Evolutionary conservation across 2,113 vertebrate genomes (phyloP).

Genomic region (Tichodroma muraria): DNA sequence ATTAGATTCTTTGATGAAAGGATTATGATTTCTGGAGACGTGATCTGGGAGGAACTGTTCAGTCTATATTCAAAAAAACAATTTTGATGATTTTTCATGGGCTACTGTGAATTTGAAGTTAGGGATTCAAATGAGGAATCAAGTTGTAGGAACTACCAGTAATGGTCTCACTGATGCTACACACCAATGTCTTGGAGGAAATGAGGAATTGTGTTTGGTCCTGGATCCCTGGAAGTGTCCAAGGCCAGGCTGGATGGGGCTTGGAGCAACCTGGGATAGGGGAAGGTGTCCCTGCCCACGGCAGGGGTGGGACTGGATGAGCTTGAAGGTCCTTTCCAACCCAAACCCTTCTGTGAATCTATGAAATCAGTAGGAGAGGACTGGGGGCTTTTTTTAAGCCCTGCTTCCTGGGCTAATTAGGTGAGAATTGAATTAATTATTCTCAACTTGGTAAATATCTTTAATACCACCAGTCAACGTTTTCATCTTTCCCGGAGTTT

Average conservation of each 20-base stretch:
- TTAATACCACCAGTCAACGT: background rate
- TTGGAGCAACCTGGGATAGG: fast-evolving
- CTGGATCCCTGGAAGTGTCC: background rate
- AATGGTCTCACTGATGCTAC: background rate
- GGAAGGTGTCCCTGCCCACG: background rate
- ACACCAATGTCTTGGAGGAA: background rate
- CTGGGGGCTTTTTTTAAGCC: background rate
- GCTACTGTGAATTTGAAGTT: background rate
- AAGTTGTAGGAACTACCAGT: background rate
- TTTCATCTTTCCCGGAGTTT: background rate
- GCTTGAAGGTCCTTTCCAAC: background rate
- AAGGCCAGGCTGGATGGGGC: background rate
- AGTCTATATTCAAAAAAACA: background rate
- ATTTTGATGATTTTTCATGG: background rate
- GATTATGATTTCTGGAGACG: background rate
- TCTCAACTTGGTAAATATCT: background rate
- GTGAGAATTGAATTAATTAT: background rate
- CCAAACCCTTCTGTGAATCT: background rate
- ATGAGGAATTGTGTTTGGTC: background rate
- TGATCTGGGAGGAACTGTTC: background rate
- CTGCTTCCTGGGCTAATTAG: background rate
- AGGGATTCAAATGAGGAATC: background rate
- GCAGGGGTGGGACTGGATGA: background rate
- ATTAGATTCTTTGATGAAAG: background rate
- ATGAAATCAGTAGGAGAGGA: background rate